Evolutionary conservation across 2,113 vertebrate genomes (phyloP).

Genomic region (Planiliza haematocheilus): DNA sequence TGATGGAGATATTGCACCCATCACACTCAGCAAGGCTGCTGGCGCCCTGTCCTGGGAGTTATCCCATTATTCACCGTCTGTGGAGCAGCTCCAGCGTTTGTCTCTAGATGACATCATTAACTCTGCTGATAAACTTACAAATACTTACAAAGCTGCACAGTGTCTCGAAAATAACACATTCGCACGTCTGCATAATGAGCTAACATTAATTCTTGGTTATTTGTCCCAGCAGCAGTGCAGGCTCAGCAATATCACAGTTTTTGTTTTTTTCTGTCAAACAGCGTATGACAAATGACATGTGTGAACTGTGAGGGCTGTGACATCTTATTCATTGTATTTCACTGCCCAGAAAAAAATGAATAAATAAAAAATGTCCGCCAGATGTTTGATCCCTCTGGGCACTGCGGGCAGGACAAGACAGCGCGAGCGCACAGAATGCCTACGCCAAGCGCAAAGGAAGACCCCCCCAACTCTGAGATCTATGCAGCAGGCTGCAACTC

Average conservation of each 20-base stretch:
- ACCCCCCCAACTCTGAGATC: constrained; percentile 64
- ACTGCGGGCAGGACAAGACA: constrained; percentile 35
- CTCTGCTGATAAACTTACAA: background rate
- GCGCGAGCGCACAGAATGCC: constrained; percentile 32
- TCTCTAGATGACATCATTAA: constrained; percentile 9
- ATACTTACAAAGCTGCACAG: background rate
- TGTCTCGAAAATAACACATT: too few species aligned
- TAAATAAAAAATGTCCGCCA: constrained; percentile 30
- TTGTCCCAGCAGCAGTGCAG: too few species aligned
- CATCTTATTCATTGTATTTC: constrained; percentile 38
- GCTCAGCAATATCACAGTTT: too few species aligned
- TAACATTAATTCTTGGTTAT: too few species aligned
- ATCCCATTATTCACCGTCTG: background rate
- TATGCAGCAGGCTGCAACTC: constrained; percentile 59
- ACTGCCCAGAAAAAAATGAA: constrained; percentile 33
- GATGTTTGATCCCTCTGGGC: constrained; percentile 57
- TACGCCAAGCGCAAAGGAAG: constrained; percentile 64
- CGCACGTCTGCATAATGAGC: too few species aligned
- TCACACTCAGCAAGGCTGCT: constrained; percentile 31
- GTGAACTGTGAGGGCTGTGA: background rate
- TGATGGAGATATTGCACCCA: constrained; percentile 35
- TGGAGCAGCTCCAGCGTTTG: background rate
- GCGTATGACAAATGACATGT: background rate
- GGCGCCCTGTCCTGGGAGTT: constrained; percentile 21
- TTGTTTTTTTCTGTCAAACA: background rate